phyloP scores from a whole-genome alignment of 2,797 vertebrate species.

The Taenioides sp. region DNA sequence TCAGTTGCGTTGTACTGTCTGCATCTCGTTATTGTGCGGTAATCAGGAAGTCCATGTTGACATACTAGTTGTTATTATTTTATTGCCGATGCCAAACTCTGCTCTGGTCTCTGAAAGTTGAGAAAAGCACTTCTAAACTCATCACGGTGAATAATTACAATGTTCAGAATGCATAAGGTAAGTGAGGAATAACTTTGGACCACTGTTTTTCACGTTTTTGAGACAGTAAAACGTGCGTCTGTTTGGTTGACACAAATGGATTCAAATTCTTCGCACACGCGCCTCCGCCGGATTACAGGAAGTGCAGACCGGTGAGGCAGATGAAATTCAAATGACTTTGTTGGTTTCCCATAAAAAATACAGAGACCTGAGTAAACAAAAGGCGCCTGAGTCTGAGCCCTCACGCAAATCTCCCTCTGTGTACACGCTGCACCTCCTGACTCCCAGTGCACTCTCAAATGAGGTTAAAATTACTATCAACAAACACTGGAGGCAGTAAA shows the following conservation, averaged over 20 bases:
- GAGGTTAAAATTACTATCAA: constrained; percentile 52
- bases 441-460: constrained; percentile 61
- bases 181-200: too few relatives aligned
- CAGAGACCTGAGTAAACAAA: constrained; percentile 69
- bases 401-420: constrained; percentile 70
- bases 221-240: neutral
- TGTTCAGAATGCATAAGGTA: too few relatives aligned
- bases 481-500: constrained; percentile 27
- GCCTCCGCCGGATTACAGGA: constrained; percentile 25
- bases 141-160: too few relatives aligned
- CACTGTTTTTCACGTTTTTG: too few relatives aligned
- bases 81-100: too few relatives aligned
- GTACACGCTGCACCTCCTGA: constrained; percentile 66
- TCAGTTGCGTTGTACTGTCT: too few relatives aligned
- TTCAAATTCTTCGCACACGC: constrained; percentile 8
- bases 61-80: too few relatives aligned
- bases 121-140: too few relatives aligned
- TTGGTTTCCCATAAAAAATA: constrained; percentile 48
- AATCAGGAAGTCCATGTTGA: too few relatives aligned
- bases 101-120: too few relatives aligned
- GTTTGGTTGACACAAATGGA: neutral
- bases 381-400: constrained; percentile 58
- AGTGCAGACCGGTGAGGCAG: constrained; percentile 34
- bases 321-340: constrained; percentile 66
- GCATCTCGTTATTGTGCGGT: too few relatives aligned